Evolutionary conservation across 1,140 invertebrate genomes (phyloP), one percentile per base, ranked within the genome.

Genomic region (Anastrepha obliqua): DNA sequence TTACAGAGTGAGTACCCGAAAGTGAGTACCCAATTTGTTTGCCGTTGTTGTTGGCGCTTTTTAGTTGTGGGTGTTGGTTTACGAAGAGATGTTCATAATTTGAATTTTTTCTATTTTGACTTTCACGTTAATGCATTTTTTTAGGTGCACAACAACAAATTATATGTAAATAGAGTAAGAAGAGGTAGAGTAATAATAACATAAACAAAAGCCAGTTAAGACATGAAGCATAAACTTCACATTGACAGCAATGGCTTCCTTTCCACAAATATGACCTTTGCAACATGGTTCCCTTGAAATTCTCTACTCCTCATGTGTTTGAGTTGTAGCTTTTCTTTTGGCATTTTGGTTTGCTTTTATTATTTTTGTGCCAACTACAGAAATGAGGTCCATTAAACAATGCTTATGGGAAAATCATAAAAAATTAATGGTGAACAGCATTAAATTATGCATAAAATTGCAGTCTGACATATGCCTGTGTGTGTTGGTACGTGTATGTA

Each of bases 381-480:
- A 81, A 55, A 81, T 51, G 44, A 81, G 74, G 6, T 81, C 20
- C 74, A 55, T 81, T 81, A 81, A 55, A 81, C 44, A 81, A 81
- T 81, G 55, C 47, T 81, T 81, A 81, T 81, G 74, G 74, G 74
- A 81, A 81, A 81, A 81, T 81, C 74, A 81, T 55, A 29, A 81
- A 81, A 81, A 81, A 58, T 81, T 51, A 81, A 55, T 81, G 47
- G 4, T 81, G 74, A 81, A 81, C 74, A 81, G 20, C 74, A 81
- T 81, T 81, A 81, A 81, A 81, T 81, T 81, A 81, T 81, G 74
- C 74, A 81, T 55, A 81, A 81, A 81, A 81, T 81, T 81, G 74
- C 74, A 81, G 51, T 55, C 51, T 55, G 20, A 17, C 64, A 20
- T 39, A 29, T 39, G 64, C 11, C 6, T 7, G 29, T 67, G 5